Conservation (phyloP, 2,113 vertebrate species). For the Macroglossus sobrinus region DNA sequence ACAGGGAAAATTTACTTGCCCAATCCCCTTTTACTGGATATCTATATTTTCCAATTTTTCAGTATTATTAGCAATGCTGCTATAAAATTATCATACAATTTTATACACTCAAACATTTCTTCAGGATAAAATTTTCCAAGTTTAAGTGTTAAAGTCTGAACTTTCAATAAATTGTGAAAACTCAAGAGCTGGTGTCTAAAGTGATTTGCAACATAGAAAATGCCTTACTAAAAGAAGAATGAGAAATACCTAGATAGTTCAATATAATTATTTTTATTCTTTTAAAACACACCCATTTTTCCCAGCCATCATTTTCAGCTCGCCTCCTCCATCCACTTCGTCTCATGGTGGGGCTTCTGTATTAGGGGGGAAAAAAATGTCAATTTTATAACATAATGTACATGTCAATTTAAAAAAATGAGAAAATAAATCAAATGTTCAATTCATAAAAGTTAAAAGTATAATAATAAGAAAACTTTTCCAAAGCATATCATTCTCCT, state of each 20-base stretch:
- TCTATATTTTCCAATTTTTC: background rate
- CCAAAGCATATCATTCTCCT: background rate
- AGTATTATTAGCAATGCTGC: slow-evolving; percentile 1
- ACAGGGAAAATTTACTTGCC: background rate
- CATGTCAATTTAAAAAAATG: background rate
- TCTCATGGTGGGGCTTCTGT: slow-evolving; percentile 94
- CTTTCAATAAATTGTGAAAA: slow-evolving; percentile 1
- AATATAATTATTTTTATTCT: slow-evolving; percentile 47
- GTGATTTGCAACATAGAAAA: background rate
- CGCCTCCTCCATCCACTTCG: slow-evolving; percentile 95
- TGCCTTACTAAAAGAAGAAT: slow-evolving; percentile 40
- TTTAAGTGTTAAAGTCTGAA: background rate
- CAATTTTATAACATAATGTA: slow-evolving; percentile 41
- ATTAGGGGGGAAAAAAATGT: slow-evolving; percentile 40
- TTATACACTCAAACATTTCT: background rate
- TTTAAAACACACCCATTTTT: slow-evolving; percentile 87
- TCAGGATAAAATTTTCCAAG: slow-evolving; percentile 42
- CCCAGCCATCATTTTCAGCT: slow-evolving; percentile 94
- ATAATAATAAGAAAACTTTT: background rate
- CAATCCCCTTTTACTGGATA: background rate
- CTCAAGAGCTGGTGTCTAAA: background rate
- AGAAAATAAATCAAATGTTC: slow-evolving; percentile 11
- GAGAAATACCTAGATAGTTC: slow-evolving; percentile 30
- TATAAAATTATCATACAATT: background rate
- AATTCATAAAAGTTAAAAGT: background rate